Evolutionary conservation across 2,797 vertebrate genomes (phyloP).

Genomic region (Pipistrellus nathusii): DNA sequence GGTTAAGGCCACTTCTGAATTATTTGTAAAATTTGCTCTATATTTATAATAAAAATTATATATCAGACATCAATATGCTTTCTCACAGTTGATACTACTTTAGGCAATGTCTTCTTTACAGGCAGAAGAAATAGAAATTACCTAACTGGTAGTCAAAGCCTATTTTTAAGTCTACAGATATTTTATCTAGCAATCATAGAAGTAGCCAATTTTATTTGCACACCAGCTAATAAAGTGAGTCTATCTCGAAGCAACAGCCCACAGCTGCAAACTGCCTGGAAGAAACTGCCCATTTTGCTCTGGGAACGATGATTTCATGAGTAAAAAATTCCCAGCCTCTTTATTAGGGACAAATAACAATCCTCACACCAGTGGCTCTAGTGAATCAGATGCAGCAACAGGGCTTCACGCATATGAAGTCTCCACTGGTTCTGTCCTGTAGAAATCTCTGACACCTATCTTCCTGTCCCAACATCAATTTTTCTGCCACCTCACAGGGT

Average conservation of each 20-base stretch:
- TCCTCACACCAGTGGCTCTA: not conserved
- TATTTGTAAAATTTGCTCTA: conserved; percentile 67
- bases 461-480: not conserved
- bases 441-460: not conserved
- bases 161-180: not conserved
- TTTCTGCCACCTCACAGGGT: not conserved
- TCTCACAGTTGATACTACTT: not conserved
- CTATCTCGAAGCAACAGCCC: not conserved
- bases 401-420: not conserved
- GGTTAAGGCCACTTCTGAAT: conserved; percentile 42
- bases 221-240: not conserved
- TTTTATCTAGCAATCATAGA: not conserved
- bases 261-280: not conserved
- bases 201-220: not conserved
- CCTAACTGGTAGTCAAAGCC: not conserved
- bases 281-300: not conserved
- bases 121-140: not conserved
- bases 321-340: not conserved
- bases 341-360: not conserved
- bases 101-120: not conserved
- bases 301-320: not conserved
- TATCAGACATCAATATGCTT: not conserved
- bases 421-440: not conserved
- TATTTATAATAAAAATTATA: conserved; percentile 76
- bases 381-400: not conserved